Evolutionary conservation across 2,113 vertebrate genomes (phyloP).

Genomic region (Peucedramus taeniatus): DNA sequence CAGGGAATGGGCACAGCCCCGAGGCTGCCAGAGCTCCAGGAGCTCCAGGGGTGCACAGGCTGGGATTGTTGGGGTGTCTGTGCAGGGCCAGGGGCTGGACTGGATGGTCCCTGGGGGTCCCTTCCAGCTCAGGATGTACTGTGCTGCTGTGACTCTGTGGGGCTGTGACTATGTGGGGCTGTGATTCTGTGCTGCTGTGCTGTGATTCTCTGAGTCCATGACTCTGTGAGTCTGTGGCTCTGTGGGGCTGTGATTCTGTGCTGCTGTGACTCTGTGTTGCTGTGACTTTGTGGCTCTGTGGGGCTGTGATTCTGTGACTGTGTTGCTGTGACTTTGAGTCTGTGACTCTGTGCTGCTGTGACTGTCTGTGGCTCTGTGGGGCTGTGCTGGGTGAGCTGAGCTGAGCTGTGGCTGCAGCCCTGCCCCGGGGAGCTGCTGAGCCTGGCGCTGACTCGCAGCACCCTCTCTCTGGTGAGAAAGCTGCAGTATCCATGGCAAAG

Average conservation of each 20-base stretch:
- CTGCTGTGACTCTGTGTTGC: not conserved
- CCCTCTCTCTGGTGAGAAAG: not conserved
- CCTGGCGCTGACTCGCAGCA: not conserved
- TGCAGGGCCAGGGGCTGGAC: accelerated
- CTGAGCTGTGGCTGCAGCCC: not conserved
- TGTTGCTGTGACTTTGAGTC: no score
- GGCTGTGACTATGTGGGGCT: no score
- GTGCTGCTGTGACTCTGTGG: not conserved
- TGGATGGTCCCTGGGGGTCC: not conserved
- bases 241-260: no score
- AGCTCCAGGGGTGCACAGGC: not conserved
- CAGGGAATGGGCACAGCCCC: not conserved
- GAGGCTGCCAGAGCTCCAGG: not conserved
- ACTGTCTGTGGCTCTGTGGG: not conserved
- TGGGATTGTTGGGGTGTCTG: not conserved
- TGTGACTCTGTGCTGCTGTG: not conserved
- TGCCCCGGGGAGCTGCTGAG: not conserved
- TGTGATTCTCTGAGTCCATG: no score
- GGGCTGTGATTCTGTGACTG: no score
- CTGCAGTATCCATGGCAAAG: conserved; percentile 42
- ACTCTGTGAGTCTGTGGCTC: not conserved
- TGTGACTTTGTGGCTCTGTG: not conserved
- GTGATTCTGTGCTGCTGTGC: no score
- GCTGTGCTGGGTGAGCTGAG: not conserved
- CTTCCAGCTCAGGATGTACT: no score